These are phyloP conservation scores for Hypomesus transpacificus DNA, from an alignment of 2,113 vertebrate species.

Conservation along the genomic window DNA sequence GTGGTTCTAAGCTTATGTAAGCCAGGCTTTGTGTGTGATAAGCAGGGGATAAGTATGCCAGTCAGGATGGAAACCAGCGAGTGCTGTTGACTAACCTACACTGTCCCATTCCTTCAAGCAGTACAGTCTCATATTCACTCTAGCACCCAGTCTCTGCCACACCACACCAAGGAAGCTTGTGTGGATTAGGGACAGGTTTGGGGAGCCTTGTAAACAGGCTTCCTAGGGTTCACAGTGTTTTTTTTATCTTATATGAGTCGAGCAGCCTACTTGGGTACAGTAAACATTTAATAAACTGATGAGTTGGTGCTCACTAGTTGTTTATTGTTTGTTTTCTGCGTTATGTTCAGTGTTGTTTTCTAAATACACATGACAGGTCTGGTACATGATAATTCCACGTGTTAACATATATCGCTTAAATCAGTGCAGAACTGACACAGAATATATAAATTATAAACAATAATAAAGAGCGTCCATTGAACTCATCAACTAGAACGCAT, in stretches of 20 bases:
- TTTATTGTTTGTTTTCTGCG: background rate
- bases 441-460: too few relatives aligned
- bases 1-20: conserved; percentile 39
- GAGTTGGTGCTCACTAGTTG: too few relatives aligned
- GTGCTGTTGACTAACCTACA: conserved; percentile 14
- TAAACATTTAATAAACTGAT: too few relatives aligned
- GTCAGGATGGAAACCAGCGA: conserved; percentile 25
- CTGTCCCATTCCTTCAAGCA: conserved; percentile 9
- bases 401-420: conserved; percentile 39
- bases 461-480: too few relatives aligned
- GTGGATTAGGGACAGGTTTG: too few relatives aligned
- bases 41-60: conserved; percentile 29
- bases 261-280: too few relatives aligned
- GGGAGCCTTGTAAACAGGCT: too few relatives aligned
- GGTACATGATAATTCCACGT: background rate
- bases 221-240: too few relatives aligned
- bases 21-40: conserved; percentile 39
- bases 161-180: background rate
- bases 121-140: background rate
- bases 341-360: background rate
- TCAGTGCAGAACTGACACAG: background rate
- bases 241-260: too few relatives aligned
- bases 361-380: background rate
- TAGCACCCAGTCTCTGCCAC: background rate
- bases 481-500: too few relatives aligned